Percentiles rank a stretch among this genome's conserved stretches.
These are phyloP conservation scores for Lepisosteus oculatus DNA, from an alignment of 2,113 vertebrate species.

Conservation along the genomic window DNA sequence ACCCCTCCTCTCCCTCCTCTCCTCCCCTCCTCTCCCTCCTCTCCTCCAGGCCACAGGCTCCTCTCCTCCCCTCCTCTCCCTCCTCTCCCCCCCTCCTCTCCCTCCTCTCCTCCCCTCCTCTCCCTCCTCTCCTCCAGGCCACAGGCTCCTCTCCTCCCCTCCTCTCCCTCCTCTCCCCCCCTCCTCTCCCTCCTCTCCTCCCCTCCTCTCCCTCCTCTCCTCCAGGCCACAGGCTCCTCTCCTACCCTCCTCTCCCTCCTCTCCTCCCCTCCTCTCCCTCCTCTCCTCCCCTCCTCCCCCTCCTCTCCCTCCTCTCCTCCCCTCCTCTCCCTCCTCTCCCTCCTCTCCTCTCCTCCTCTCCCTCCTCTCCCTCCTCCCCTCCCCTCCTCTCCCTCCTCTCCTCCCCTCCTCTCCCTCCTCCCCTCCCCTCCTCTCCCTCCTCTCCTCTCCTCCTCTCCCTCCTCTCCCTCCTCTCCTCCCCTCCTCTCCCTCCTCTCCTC, in stretches of 20 bases:
- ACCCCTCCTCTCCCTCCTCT: constrained; percentile 3
- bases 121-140: constrained; percentile 9
- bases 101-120: constrained; percentile 1
- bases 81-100: background rate
- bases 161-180: constrained; percentile 1
- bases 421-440: background rate
- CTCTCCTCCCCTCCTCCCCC: no score
- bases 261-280: constrained; percentile 34
- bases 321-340: no score
- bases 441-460: no score
- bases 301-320: constrained; percentile 20
- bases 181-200: constrained; percentile 35
- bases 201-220: constrained; percentile 58
- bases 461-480: no score
- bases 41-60: no score
- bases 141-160: constrained; percentile 31
- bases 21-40: background rate
- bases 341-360: no score
- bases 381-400: background rate
- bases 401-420: constrained; percentile 16
- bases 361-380: background rate
- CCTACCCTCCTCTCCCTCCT: no score
- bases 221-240: no score
- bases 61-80: background rate
- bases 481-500: no score